phyloP scores from a whole-genome alignment of 2,797 vertebrate species.

The Alosa sapidissima region DNA sequence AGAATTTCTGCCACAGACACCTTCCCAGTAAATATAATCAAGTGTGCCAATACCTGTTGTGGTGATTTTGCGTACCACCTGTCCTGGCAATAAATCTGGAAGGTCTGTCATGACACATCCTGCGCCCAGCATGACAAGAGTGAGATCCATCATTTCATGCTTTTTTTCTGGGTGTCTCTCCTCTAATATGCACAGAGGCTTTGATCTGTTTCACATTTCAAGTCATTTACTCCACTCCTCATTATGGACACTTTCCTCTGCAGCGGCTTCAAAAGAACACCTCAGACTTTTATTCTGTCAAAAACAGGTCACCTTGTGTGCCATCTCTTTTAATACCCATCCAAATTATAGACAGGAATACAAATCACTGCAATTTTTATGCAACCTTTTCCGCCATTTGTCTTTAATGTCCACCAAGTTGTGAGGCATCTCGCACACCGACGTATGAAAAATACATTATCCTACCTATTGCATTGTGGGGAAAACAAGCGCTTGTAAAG shows the following conservation, averaged over 20 bases:
- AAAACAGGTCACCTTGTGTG: slow-evolving; percentile 17
- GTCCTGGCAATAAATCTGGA: slow-evolving; percentile 11
- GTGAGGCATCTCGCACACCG: background rate
- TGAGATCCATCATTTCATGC: slow-evolving; percentile 23
- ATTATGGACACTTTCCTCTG: background rate
- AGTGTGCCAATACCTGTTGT: background rate
- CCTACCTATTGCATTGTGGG: background rate
- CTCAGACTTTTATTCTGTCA: slow-evolving; percentile 21
- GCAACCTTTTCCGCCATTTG: slow-evolving; percentile 8
- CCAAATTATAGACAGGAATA: slow-evolving; percentile 24
- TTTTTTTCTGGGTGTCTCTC: background rate
- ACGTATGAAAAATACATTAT: slow-evolving; percentile 10
- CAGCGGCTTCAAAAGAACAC: background rate
- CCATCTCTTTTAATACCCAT: slow-evolving; percentile 10
- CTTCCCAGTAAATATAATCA: background rate
- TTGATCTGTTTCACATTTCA: slow-evolving; percentile 4
- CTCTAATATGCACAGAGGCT: background rate
- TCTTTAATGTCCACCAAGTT: background rate
- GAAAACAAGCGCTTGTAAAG: slow-evolving; percentile 1
- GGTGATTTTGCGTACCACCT: background rate
- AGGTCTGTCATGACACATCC: slow-evolving; percentile 10
- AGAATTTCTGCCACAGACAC: background rate
- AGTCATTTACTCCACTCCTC: slow-evolving; percentile 24
- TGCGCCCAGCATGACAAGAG: background rate
- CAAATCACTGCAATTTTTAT: slow-evolving; percentile 20